Evolutionary conservation across 2,113 vertebrate species (phyloP).

Genomic region (Dasyurus viverrinus): DNA sequence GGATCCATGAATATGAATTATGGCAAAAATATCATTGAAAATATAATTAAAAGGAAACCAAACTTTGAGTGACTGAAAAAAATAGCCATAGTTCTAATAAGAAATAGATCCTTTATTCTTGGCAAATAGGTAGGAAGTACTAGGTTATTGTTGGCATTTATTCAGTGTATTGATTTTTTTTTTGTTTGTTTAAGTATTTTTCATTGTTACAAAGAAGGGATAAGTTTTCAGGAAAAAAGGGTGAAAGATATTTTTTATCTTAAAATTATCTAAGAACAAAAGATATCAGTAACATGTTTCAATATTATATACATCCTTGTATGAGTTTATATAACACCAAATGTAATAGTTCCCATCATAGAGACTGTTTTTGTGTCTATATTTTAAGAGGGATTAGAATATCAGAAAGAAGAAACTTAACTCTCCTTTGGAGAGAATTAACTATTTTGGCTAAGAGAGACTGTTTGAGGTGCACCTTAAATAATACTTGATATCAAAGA

Average conservation of each 20-base stretch:
- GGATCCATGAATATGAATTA: background rate
- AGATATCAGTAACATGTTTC: background rate
- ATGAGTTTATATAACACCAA: background rate
- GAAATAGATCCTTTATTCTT: background rate
- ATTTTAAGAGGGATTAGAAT: background rate
- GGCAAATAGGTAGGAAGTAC: background rate
- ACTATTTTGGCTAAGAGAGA: background rate
- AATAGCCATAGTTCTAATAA: background rate
- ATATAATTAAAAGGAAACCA: background rate
- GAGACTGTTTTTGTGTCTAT: background rate
- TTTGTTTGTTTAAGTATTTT: background rate
- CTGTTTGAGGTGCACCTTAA: too few relatives aligned
- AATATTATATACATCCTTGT: background rate
- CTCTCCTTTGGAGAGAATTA: background rate
- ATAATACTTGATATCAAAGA: too few relatives aligned
- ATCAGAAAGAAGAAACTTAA: background rate
- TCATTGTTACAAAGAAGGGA: background rate
- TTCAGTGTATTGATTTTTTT: background rate
- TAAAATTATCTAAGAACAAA: background rate
- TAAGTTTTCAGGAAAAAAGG: background rate
- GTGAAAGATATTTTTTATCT: background rate
- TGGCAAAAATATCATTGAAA: background rate
- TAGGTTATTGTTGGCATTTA: background rate
- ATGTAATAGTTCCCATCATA: background rate
- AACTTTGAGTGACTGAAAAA: background rate